These are phyloP conservation scores for Bembecia ichneumoniformis DNA, from an alignment of 2,888 invertebrate genomes.

Conservation along the genomic window DNA sequence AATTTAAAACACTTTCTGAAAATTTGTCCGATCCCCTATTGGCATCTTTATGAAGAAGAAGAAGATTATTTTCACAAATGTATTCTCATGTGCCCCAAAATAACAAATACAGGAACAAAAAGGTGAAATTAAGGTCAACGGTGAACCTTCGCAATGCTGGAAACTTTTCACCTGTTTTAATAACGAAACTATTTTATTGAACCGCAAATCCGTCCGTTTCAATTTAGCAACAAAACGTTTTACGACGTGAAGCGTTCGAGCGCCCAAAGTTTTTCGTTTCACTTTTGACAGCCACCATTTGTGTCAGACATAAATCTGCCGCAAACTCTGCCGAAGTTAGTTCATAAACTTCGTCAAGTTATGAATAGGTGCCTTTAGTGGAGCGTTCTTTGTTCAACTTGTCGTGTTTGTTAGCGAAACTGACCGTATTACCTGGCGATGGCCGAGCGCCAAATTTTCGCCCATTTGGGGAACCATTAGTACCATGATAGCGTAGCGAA, in stretches of 20 bases:
- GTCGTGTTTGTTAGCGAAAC: not conserved
- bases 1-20: too few species aligned
- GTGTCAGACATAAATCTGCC: not conserved
- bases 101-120: too few species aligned
- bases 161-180: not conserved
- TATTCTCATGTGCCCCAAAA: too few species aligned
- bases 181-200: not conserved
- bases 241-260: not conserved
- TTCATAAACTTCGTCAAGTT: not conserved
- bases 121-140: too few species aligned
- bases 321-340: not conserved
- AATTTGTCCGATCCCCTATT: too few species aligned
- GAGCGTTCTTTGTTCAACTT: not conserved
- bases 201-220: not conserved
- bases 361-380: not conserved
- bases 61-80: too few species aligned
- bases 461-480: too few species aligned
- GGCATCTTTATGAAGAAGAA: too few species aligned
- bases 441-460: too few species aligned
- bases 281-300: not conserved
- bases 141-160: too few species aligned
- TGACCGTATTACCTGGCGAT: not conserved
- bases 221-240: not conserved
- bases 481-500: too few species aligned
- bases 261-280: not conserved